These are phyloP conservation scores for Onychostruthus taczanowskii DNA, from an alignment of 2,113 vertebrate species.

Conservation along the genomic window DNA sequence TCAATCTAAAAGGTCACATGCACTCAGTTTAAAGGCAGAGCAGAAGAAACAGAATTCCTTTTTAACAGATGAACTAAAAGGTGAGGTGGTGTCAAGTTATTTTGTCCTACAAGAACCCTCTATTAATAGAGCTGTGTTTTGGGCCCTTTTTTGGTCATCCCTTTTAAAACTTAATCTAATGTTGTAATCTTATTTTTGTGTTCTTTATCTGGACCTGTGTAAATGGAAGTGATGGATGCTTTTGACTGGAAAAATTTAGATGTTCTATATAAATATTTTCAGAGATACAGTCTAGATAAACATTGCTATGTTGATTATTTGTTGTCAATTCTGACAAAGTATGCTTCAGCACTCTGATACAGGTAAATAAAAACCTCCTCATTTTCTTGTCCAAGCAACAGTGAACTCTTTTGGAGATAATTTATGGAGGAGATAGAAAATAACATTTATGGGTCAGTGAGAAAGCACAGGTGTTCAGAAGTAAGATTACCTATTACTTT, in stretches of 20 bases:
- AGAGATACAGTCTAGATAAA: not conserved
- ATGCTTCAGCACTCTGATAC: not conserved
- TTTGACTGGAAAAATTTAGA: not conserved
- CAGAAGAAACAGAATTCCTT: not conserved
- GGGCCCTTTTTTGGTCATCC: not conserved
- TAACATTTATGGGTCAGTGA: not conserved
- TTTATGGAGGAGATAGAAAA: not conserved
- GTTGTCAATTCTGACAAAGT: not conserved
- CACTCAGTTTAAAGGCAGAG: not conserved
- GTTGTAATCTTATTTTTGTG: not conserved
- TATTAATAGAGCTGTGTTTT: not conserved
- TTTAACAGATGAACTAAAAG: not conserved
- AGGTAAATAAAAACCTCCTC: not conserved
- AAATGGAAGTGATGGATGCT: not conserved
- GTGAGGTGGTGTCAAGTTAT: not conserved
- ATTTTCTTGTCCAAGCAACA: not conserved
- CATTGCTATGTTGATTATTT: not conserved
- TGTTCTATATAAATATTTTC: not conserved
- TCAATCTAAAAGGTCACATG: not conserved
- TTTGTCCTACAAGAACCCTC: not conserved
- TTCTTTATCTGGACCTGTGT: not conserved
- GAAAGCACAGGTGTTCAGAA: not conserved
- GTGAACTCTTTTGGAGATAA: not conserved
- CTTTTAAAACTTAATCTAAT: not conserved
- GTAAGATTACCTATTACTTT: not conserved